Conservation (phyloP, 2,113 vertebrate species). For the Elephantulus edwardii region DNA sequence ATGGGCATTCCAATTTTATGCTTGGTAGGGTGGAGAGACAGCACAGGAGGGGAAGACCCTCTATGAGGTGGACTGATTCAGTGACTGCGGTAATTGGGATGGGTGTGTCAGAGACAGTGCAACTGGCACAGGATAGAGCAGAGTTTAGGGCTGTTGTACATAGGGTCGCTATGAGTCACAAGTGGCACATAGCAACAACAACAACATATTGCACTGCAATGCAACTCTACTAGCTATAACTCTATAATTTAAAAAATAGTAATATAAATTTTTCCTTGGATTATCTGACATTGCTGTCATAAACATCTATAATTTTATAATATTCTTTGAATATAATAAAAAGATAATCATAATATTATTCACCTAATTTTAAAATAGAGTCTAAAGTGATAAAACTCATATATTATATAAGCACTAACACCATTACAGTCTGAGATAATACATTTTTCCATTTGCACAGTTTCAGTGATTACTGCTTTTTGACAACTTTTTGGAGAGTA, state of each 20-base stretch:
- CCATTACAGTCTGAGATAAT: slow-evolving; percentile 13
- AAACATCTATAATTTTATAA: slow-evolving; percentile 9
- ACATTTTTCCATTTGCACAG: slow-evolving; percentile 26
- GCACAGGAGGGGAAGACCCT: no score
- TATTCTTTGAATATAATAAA: slow-evolving; percentile 20
- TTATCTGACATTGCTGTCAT: slow-evolving; percentile 2
- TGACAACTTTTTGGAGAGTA: background rate
- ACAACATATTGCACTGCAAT: no score
- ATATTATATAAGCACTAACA: slow-evolving; percentile 23
- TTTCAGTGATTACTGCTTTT: background rate
- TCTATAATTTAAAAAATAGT: slow-evolving; percentile 34
- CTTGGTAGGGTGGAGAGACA: no score
- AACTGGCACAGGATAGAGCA: no score
- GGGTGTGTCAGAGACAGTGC: no score
- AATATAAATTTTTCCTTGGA: slow-evolving; percentile 4
- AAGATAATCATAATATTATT: slow-evolving; percentile 30
- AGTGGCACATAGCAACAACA: no score
- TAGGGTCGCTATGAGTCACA: no score
- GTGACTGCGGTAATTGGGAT: no score
- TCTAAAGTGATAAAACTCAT: background rate
- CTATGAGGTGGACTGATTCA: no score
- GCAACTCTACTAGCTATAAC: background rate
- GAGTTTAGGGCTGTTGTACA: no score
- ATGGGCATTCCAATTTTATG: slow-evolving; percentile 54
- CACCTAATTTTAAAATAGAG: slow-evolving; percentile 36